Conservation (phyloP, 2,888 invertebrate genomes). For the Tryphoninae sp. region DNA sequence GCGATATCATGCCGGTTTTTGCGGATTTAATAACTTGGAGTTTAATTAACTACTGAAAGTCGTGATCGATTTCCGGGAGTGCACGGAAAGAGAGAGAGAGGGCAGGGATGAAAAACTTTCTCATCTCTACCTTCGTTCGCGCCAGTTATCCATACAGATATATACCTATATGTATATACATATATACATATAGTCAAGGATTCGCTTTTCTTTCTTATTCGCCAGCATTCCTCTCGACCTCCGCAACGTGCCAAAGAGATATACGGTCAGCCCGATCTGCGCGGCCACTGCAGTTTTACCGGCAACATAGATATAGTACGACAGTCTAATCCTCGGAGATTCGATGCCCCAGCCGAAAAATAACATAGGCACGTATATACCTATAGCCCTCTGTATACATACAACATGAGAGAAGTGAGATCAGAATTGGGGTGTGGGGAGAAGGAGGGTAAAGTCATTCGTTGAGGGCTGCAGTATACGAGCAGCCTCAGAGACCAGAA, state of each 20-base stretch:
- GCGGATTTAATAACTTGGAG: slow-evolving; percentile 79
- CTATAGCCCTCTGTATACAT: slow-evolving; percentile 16
- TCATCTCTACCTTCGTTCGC: slow-evolving; percentile 40
- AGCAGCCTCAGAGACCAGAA: background rate
- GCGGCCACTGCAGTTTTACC: slow-evolving; percentile 34
- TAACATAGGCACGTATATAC: slow-evolving; percentile 2
- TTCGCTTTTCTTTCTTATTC: slow-evolving; percentile 49
- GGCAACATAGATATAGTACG: slow-evolving; percentile 22
- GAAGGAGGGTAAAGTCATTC: slow-evolving; percentile 22
- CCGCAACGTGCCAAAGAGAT: slow-evolving; percentile 33
- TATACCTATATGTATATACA: slow-evolving; percentile 13
- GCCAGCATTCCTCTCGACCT: slow-evolving; percentile 14
- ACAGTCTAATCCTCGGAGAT: slow-evolving; percentile 60
- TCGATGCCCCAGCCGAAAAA: slow-evolving; percentile 55
- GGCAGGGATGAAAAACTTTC: slow-evolving; percentile 30
- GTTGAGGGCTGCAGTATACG: slow-evolving; percentile 29
- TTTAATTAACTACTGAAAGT: slow-evolving; percentile 79
- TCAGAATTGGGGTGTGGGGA: no score
- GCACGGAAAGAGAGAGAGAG: slow-evolving; percentile 36
- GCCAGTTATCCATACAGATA: slow-evolving; percentile 19
- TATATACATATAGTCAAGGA: background rate
- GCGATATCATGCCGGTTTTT: slow-evolving; percentile 72
- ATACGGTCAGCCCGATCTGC: slow-evolving; percentile 29
- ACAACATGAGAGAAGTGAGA: background rate
- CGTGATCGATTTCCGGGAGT: slow-evolving; percentile 75